Evolutionary conservation across 2,888 invertebrate genomes (phyloP), one percentile per base, ranked within the genome.

Genomic region (Trichogramma evanescens): DNA sequence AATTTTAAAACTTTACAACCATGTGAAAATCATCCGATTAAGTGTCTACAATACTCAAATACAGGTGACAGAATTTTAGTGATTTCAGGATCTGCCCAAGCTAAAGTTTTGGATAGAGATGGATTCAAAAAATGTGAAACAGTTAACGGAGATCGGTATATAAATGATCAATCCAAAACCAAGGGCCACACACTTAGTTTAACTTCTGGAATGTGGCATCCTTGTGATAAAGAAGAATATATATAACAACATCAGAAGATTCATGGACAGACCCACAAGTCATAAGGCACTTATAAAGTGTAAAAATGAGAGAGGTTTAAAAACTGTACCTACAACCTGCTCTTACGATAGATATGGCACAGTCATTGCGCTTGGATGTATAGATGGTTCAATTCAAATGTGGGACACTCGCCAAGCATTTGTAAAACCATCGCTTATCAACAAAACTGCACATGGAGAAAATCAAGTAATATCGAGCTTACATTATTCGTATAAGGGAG

Each of bases 141-240:
- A 71, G 88, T 91, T 0, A 95, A 95, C 91, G 98, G 96, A 0
- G 95, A 95, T 78, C 94, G 93, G 75, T 99, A 99, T 71, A 91
- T 99, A 13, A 89, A 89, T 0, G 98, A 99, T 75, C 93, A 95
- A 88, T 88, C 91, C 0, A 85, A 83, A 70, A 96, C 96, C 0
- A 95, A 93, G 76, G 98, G 99, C 0, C 98, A 99, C 76, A 91
- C 93, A 0, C 93, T 96, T 0, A 87, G 93, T 42, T 78, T 99
- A 4, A 93, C 94, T 70, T 85, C 88, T 56, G 78, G 97, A 1
- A 88, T 89, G 72, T 99, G 97, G 95, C 94, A 97, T 81, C 98
- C 98, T 0, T 87, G 89, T 66, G 84, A 85, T 3, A 87, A 88
- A 62, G 91, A 94, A 66, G 95, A 98, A 76, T 99, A 99, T 78